phyloP scores from a whole-genome alignment of 2,888 invertebrate species.

The Tachina lurida region DNA sequence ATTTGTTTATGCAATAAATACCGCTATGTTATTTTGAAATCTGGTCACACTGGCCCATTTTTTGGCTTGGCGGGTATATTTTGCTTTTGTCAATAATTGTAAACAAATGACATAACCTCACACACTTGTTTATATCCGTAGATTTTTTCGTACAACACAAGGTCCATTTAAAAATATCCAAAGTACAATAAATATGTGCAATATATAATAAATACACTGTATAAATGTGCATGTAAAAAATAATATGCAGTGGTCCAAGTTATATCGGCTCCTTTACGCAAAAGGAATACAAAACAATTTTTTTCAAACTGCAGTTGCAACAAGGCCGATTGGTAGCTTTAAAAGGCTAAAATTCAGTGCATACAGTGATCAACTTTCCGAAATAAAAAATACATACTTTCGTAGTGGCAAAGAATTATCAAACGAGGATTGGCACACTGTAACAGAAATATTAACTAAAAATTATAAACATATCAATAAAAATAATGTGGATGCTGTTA shows the following conservation, averaged over 20 bases:
- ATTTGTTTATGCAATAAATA: too few species aligned
- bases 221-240: not conserved
- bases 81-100: too few species aligned
- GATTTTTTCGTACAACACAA: too few species aligned
- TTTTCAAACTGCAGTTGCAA: not conserved
- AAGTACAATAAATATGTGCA: too few species aligned
- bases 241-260: slow-evolving; percentile 40
- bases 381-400: slow-evolving; percentile 74
- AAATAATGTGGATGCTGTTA: slow-evolving; percentile 85
- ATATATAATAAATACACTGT: not conserved
- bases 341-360: slow-evolving; percentile 72
- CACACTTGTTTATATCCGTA: too few species aligned
- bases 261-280: slow-evolving; percentile 9
- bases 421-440: slow-evolving; percentile 76
- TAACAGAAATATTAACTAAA: slow-evolving; percentile 74
- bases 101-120: too few species aligned
- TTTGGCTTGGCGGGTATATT: too few species aligned
- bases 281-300: slow-evolving; percentile 14
- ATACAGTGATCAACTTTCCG: slow-evolving; percentile 73
- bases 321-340: slow-evolving; percentile 63
- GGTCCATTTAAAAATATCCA: too few species aligned
- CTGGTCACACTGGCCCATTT: too few species aligned
- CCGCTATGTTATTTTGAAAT: too few species aligned
- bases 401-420: slow-evolving; percentile 70
- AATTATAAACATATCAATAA: slow-evolving; percentile 76